Conservation (phyloP, 53 echinoderm and acorn worm species). For the Apostichopus leukothele region DNA sequence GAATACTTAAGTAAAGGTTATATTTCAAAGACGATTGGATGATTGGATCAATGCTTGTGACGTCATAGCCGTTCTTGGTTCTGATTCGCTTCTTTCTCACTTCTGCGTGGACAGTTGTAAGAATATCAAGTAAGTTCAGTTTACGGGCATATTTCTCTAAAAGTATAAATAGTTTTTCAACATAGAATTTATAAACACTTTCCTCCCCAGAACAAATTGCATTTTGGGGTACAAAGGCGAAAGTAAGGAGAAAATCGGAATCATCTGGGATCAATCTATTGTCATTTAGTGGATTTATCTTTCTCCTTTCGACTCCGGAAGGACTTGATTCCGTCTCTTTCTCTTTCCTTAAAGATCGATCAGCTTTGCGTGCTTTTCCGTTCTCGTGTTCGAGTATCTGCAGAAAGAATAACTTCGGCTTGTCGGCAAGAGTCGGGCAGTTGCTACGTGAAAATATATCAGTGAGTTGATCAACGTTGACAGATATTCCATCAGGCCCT, state of each 20-base stretch:
- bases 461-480: constrained; percentile 79
- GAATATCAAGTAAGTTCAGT: constrained; percentile 78
- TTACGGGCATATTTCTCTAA: constrained; percentile 78
- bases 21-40: constrained; percentile 81
- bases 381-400: constrained; percentile 63
- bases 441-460: constrained; percentile 81
- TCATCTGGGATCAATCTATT: constrained; percentile 70
- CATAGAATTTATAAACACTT: constrained; percentile 69
- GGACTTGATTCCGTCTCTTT: not conserved
- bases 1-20: constrained; percentile 73
- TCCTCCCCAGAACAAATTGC: constrained; percentile 51
- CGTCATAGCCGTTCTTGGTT: constrained; percentile 22
- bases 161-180: constrained; percentile 69
- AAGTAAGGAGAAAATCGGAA: constrained; percentile 77
- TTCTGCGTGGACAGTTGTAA: constrained; percentile 76
- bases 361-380: not conserved
- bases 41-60: constrained; percentile 44
- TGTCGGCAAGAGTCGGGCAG: constrained; percentile 83
- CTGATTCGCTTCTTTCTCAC: constrained; percentile 60
- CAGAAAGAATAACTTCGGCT: constrained; percentile 86
- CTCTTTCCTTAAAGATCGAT: not conserved
- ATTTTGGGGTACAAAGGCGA: constrained; percentile 68
- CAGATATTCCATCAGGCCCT: constrained; percentile 76
- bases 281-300: not conserved
- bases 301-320: not conserved